Percentiles rank a stretch among this genome's conserved stretches.
Conservation (phyloP, 2,888 invertebrate species). For the Agrochola lychnidis region DNA sequence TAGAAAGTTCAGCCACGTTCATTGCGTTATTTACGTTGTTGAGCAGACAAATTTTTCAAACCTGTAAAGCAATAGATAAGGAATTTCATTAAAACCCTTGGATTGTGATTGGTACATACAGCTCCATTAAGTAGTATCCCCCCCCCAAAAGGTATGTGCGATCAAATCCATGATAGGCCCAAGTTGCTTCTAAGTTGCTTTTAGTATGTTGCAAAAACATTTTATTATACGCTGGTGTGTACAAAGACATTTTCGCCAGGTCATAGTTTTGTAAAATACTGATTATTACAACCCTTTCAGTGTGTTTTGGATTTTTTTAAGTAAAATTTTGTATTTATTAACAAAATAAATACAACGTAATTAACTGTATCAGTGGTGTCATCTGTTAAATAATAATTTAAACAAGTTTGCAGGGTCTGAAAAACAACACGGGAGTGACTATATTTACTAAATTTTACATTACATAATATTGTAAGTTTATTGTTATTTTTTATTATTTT, state of each 20-base stretch:
- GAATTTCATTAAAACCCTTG: too few species aligned
- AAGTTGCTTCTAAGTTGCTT: too few species aligned
- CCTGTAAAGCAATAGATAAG: background rate
- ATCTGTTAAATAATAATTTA: slow-evolving; percentile 7
- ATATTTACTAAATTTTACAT: slow-evolving; percentile 30
- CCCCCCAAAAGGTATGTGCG: too few species aligned
- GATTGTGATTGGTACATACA: too few species aligned
- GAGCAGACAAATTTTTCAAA: background rate
- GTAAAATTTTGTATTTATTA: background rate
- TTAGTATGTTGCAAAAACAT: too few species aligned
- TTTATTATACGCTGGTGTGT: too few species aligned
- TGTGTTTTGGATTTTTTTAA: background rate
- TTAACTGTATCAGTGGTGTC: background rate
- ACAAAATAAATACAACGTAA: slow-evolving; percentile 5
- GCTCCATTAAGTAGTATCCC: too few species aligned
- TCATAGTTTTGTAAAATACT: background rate
- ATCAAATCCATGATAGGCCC: too few species aligned
- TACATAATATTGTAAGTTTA: slow-evolving; percentile 31
- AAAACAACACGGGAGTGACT: background rate
- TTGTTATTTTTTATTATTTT: slow-evolving; percentile 20
- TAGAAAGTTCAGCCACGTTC: background rate
- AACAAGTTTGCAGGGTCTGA: slow-evolving; percentile 14
- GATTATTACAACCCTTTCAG: background rate
- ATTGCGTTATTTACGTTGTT: background rate
- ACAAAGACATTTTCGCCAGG: slow-evolving; percentile 4